Conservation (phyloP, 2,797 vertebrate genomes). For the Percopsis omiscomaycus region DNA sequence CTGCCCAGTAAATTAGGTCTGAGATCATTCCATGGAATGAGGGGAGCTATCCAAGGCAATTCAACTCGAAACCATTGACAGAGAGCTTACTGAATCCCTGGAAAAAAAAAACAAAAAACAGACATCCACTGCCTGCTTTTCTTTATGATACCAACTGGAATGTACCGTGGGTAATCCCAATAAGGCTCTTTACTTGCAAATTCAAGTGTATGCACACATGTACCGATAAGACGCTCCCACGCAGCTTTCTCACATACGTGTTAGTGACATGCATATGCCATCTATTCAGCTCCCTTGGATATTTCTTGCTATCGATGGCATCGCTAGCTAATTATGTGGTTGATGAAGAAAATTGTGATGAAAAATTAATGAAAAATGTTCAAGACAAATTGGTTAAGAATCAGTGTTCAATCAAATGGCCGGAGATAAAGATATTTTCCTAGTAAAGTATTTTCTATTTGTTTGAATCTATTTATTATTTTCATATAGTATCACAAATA, state of each 20-base stretch:
- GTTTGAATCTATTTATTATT: slow-evolving; percentile 7
- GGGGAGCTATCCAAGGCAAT: slow-evolving; percentile 74
- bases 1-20: slow-evolving; percentile 88
- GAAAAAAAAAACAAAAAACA: slow-evolving; percentile 52
- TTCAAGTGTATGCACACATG: slow-evolving; percentile 73
- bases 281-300: slow-evolving; percentile 42
- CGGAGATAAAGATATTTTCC: not conserved
- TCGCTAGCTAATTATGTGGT: slow-evolving; percentile 37
- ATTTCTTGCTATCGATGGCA: slow-evolving; percentile 40
- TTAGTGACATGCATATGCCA: slow-evolving; percentile 61
- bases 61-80: slow-evolving; percentile 78
- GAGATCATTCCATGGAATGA: slow-evolving; percentile 80
- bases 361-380: slow-evolving; percentile 5
- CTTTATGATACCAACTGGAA: slow-evolving; percentile 78
- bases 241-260: slow-evolving; percentile 71
- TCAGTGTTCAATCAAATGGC: not conserved
- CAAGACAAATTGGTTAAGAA: not conserved
- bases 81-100: slow-evolving; percentile 77
- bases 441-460: no score
- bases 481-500: not conserved
- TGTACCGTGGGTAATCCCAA: slow-evolving; percentile 80
- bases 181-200: slow-evolving; percentile 78
- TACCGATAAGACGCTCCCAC: slow-evolving; percentile 80
- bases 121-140: slow-evolving; percentile 70
- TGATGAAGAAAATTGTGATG: slow-evolving; percentile 2